Base-by-base conservation (phyloP, 53 echinoderm and acorn worm species). In the Arbacia lixula region DNA sequence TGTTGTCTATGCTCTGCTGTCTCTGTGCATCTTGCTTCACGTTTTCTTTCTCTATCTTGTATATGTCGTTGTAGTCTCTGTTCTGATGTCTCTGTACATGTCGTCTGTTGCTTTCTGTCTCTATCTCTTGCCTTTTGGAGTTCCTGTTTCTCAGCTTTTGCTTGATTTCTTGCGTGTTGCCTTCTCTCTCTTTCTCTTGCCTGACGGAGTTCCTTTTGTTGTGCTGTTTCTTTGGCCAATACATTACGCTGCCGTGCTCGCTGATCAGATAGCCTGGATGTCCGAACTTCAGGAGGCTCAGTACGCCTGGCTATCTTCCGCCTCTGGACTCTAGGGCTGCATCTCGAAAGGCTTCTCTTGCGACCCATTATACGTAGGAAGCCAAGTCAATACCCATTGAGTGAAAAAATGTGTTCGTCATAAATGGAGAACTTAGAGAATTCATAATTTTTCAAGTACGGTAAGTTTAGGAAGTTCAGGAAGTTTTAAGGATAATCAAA, bases 221-320 rank as follows among this genome's bases (percentile, higher is more conserved):
- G 58, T 19, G 58, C 58, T 24, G 58, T 57, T 57, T 57, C 58
- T 57, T 57, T 57, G 58, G 58, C 58, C 58, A 57, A 19, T 57
- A 57, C 58, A 4, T 21, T 57, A 57, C 21, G 62, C 32, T 62
- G 62, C 62, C 31, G 31, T 30, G 62, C 62, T 62, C 12, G 62
- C 62, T 62, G 28, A 3, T 62, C 29, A 62, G 31, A 62, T 57
- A 22, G 28, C 1, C 34, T 16, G 34, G 31, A 62, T 57, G 10
- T 57, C 1, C 21, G 24, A 57, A 57, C 6, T 20, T 57, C 58
- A 57, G 58, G 22, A 57, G 58, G 58, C 21, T 57, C 58, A 57
- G 58, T 57, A 57, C 21, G 58, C 58, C 58, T 57, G 58, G 58
- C 58, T 57, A 57, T 57, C 58, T 57, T 57, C 58, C 58, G 58